A percentile compares a stretch with the other conserved stretches of the same genome.
These are phyloP conservation scores for Fissipunctia ypsillon DNA, from an alignment of 2,888 invertebrate genomes.

Conservation along the genomic window DNA sequence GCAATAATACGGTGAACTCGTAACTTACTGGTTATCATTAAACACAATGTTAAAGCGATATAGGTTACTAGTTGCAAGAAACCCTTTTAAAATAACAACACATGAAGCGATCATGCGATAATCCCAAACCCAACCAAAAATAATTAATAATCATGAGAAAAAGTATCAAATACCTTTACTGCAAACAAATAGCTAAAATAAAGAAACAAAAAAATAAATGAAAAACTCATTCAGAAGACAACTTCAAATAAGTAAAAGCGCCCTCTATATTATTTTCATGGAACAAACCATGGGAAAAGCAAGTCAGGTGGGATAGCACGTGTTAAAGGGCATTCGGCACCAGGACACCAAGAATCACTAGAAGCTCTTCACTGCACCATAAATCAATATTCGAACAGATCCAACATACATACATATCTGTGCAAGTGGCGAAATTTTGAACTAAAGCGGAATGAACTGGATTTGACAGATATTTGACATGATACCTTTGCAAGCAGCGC, in stretches of 20 bases:
- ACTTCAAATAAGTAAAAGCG: slow-evolving; percentile 2
- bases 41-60: neutral
- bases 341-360: slow-evolving; percentile 37
- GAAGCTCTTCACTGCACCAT: slow-evolving; percentile 39
- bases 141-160: neutral
- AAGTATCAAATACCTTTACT: no score
- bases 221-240: neutral
- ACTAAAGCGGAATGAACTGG: slow-evolving; percentile 14
- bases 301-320: slow-evolving; percentile 30
- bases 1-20: neutral
- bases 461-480: neutral
- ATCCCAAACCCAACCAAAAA: neutral
- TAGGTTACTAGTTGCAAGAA: neutral
- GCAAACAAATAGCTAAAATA: neutral
- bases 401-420: slow-evolving; percentile 15
- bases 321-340: slow-evolving; percentile 42
- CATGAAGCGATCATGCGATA: no score
- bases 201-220: neutral
- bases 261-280: slow-evolving; percentile 20
- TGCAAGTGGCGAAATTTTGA: slow-evolving; percentile 26
- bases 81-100: neutral
- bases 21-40: neutral
- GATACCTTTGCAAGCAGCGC: slow-evolving; percentile 15
- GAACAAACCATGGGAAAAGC: slow-evolving; percentile 43
- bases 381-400: slow-evolving; percentile 34